Evolutionary conservation across 2,113 vertebrate species (phyloP).

Genomic region (Oryzias woworae): DNA sequence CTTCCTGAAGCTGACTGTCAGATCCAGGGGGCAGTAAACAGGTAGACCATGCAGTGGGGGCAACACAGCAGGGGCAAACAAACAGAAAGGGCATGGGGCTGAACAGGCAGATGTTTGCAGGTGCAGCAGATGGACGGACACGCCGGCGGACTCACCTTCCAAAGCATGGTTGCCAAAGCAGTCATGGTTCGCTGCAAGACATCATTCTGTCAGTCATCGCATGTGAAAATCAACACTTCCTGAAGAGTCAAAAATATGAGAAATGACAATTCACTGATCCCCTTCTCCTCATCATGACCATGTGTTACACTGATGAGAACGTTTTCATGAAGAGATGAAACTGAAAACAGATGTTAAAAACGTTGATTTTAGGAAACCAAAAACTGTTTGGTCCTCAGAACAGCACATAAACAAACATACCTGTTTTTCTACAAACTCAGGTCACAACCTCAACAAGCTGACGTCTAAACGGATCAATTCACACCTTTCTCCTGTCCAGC

Average conservation of each 20-base stretch:
- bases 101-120: constrained; percentile 32
- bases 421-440: too few relatives aligned
- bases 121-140: constrained; percentile 20
- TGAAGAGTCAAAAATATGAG: background rate
- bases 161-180: constrained; percentile 77
- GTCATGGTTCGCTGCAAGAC: constrained; percentile 87
- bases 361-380: too few relatives aligned
- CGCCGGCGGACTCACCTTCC: constrained; percentile 76
- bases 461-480: too few relatives aligned
- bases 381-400: too few relatives aligned
- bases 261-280: background rate
- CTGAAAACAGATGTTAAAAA: too few relatives aligned
- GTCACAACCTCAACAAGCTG: too few relatives aligned
- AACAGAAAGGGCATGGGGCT: background rate
- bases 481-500: too few relatives aligned
- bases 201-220: constrained; percentile 66
- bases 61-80: background rate
- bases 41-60: constrained; percentile 9
- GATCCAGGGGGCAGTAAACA: background rate
- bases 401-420: too few relatives aligned
- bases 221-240: constrained; percentile 28
- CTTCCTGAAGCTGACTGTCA: background rate
- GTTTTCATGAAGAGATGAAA: too few relatives aligned
- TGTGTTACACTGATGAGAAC: too few relatives aligned
- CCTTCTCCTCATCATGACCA: background rate